Evolutionary conservation across 2,888 invertebrate genomes (phyloP).

Genomic region (Hypolimnas misippus): DNA sequence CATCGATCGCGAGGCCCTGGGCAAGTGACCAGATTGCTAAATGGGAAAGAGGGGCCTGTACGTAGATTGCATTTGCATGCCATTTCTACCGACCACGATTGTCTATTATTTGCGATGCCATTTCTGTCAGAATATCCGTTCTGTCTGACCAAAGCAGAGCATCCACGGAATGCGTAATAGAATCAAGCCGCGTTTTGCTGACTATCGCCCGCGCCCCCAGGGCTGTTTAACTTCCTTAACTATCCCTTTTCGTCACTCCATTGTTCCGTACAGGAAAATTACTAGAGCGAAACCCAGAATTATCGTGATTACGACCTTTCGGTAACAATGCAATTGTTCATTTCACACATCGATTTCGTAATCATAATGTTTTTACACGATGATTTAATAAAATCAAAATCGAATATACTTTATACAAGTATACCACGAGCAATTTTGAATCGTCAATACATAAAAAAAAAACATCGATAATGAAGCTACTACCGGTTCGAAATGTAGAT

Average conservation of each 20-base stretch:
- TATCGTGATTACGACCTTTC: constrained; percentile 9
- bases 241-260: constrained; percentile 13
- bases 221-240: constrained; percentile 13
- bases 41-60: no score
- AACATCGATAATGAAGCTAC: no score
- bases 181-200: constrained; percentile 14
- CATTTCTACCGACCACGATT: not conserved
- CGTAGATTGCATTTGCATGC: no score
- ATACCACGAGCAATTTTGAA: no score
- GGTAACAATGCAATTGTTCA: constrained; percentile 3
- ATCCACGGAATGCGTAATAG: constrained; percentile 3
- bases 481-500: no score
- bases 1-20: no score
- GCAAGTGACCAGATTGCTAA: no score
- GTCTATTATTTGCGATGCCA: not conserved
- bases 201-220: constrained; percentile 12
- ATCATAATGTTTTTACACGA: no score
- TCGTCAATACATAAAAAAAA: no score
- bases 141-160: constrained; percentile 12
- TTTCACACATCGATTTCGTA: not conserved
- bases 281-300: not conserved
- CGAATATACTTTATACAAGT: no score
- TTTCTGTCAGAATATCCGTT: not conserved
- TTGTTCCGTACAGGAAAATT: constrained; percentile 10
- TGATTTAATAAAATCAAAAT: no score